Evolutionary conservation across 2,888 invertebrate genomes (phyloP).

Genomic region (Serrognathus titanus): DNA sequence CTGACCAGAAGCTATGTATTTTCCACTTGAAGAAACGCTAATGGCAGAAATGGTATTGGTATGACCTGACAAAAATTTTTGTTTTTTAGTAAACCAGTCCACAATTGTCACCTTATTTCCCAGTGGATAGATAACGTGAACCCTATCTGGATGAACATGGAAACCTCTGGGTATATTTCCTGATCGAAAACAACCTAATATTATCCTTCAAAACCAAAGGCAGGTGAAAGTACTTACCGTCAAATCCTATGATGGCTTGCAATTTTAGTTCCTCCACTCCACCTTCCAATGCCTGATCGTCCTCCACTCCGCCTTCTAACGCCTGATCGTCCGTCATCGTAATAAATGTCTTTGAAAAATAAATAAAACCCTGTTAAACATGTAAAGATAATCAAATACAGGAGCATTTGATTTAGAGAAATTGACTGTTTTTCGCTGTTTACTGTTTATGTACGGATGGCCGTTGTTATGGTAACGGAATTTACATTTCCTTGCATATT

Average conservation of each 20-base stretch:
- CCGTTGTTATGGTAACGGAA: conserved; percentile 15
- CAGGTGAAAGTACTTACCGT: conserved; percentile 56
- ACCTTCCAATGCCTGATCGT: conserved; percentile 32
- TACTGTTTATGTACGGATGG: conserved; percentile 18
- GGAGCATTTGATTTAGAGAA: too few species aligned
- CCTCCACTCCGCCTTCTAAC: conserved; percentile 52
- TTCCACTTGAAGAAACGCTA: conserved; percentile 71
- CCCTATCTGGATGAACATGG: conserved; percentile 67
- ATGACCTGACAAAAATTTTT: conserved; percentile 75
- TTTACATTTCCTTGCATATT: too few species aligned
- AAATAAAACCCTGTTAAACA: conserved; percentile 6
- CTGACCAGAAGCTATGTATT: conserved; percentile 85
- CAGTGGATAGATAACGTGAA: conserved; percentile 71
- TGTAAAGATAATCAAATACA: neutral
- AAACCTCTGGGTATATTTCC: conserved; percentile 56
- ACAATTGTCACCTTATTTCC: conserved; percentile 76
- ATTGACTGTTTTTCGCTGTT: conserved; percentile 16
- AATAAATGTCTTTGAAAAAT: conserved; percentile 2
- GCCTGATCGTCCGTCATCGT: conserved; percentile 15
- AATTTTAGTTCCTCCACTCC: conserved; percentile 63
- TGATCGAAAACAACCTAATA: conserved; percentile 22
- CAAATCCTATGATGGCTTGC: conserved; percentile 74
- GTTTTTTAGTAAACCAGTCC: conserved; percentile 65
- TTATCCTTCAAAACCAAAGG: neutral
- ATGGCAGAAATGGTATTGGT: conserved; percentile 75